Percentiles rank a stretch among this genome's conserved stretches.
Evolutionary conservation across 2,888 invertebrate species (phyloP).

Genomic region (Oscheius sp.): DNA sequence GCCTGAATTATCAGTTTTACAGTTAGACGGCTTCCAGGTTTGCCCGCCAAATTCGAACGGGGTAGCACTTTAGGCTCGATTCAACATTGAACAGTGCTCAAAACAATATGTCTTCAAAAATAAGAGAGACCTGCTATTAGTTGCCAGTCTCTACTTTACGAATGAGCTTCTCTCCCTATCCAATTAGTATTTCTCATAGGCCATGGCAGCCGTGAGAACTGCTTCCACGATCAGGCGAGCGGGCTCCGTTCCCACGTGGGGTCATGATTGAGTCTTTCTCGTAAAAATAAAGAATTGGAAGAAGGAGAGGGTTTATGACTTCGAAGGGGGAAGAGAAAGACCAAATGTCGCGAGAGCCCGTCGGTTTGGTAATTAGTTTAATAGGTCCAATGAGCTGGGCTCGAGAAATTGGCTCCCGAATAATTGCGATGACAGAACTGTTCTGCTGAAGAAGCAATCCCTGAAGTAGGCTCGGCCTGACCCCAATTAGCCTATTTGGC

Average conservation of each 20-base stretch:
- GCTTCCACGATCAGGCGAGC: not conserved
- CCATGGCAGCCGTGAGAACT: too few relatives aligned
- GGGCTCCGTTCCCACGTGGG: not conserved
- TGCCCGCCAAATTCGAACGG: too few relatives aligned
- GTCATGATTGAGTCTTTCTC: not conserved
- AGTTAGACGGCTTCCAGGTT: too few relatives aligned
- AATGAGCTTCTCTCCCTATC: too few relatives aligned
- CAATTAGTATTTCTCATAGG: too few relatives aligned
- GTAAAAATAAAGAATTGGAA: not conserved
- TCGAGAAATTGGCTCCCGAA: not conserved
- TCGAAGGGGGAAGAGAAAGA: not conserved
- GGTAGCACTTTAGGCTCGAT: too few relatives aligned
- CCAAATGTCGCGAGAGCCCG: slow-evolving; percentile 12
- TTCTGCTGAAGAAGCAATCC: not conserved
- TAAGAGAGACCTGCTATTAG: too few relatives aligned
- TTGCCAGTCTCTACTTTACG: too few relatives aligned
- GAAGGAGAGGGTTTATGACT: slow-evolving; percentile 4
- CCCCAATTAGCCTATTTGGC: slow-evolving; percentile 34
- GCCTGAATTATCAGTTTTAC: too few relatives aligned
- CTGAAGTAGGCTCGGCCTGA: not conserved
- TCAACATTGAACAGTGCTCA: too few relatives aligned
- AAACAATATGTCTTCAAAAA: too few relatives aligned
- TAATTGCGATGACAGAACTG: not conserved
- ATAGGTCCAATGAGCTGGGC: slow-evolving; percentile 32
- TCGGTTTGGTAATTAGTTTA: slow-evolving; percentile 35